phyloP scores from a whole-genome alignment of 2,113 vertebrate genomes.

The Poeciliopsis retropinna region DNA sequence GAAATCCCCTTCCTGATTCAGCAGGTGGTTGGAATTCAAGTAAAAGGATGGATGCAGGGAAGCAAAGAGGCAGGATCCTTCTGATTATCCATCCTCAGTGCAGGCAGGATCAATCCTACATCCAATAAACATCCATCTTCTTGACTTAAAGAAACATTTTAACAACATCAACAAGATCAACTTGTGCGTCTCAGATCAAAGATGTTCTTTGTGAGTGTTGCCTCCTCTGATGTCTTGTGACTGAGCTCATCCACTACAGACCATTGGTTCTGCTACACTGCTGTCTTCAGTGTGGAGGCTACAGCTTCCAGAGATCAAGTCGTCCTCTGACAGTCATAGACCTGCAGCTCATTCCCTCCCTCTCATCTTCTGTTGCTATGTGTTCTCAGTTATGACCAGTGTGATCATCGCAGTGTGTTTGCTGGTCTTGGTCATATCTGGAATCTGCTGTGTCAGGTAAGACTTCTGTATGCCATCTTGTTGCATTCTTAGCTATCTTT shows the following conservation, averaged over 20 bases:
- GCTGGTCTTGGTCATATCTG: constrained; percentile 80
- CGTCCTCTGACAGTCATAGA: not conserved
- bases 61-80: not conserved
- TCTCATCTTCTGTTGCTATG: constrained; percentile 38
- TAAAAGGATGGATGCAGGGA: not conserved
- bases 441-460: constrained; percentile 90
- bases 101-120: not conserved
- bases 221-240: not conserved
- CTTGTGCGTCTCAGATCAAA: not conserved
- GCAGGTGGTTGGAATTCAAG: not conserved
- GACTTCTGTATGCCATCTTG: constrained; percentile 1
- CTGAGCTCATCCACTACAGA: not conserved
- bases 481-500: too few relatives aligned
- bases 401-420: constrained; percentile 80
- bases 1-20: not conserved
- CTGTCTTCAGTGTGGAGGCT: not conserved
- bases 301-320: constrained; percentile 37
- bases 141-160: not conserved
- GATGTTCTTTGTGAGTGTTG: not conserved
- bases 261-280: not conserved
- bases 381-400: constrained; percentile 83
- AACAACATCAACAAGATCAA: not conserved
- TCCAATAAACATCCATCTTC: too few relatives aligned
- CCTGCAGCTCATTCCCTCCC: not conserved
- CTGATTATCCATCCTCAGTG: not conserved